Base-by-base conservation (phyloP, 1,140 invertebrate species). In the Trigoniulus corallinus region DNA sequence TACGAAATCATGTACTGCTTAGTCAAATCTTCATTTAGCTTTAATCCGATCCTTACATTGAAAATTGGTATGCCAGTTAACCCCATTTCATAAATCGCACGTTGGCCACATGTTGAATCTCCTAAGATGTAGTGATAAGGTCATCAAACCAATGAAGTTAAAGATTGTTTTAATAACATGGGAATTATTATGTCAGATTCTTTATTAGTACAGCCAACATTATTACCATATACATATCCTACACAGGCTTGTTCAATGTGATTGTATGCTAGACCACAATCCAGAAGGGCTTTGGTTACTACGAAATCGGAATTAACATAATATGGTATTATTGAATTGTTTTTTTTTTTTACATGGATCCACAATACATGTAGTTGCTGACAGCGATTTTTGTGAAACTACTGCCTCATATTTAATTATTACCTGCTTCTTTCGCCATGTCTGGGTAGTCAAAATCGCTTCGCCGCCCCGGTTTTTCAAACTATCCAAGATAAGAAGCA, bases 41-140 rank as follows among this genome's bases (percentile, higher is more conserved):
- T 13, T 18, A 39, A 18, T 39, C 18, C 18, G 12, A 12, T 39
- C 18, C 64, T 59, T 54, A 74, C 93, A 73, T 99, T 99, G 69
- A 85, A 93, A 53, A 98, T 82, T 10, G 95, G 95, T 58, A 98
- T 95, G 21, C 93, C 95, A 41, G 81, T 96, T 74, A 98, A 80
- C 37, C 95, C 95, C 37, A 98, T 69, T 65, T 91, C 81, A 67
- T 99, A 98, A 1, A 98, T 59, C 0, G 88, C 84, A 57, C 93
- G 72, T 71, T 99, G 94, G 2, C 95, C 95, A 70, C 82, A 84
- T 13, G 92, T 92, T 2, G 94, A 96, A 63, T 98, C 95, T 4
- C 91, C 77, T 80, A 53, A 7, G 59, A 53, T 22, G 43, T 52
- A 48, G 44, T 26, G 40, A 49, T 25, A 44, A 26, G 7, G n/a